phyloP scores from a whole-genome alignment of 2,113 vertebrate species.

The Sorex fumeus region DNA sequence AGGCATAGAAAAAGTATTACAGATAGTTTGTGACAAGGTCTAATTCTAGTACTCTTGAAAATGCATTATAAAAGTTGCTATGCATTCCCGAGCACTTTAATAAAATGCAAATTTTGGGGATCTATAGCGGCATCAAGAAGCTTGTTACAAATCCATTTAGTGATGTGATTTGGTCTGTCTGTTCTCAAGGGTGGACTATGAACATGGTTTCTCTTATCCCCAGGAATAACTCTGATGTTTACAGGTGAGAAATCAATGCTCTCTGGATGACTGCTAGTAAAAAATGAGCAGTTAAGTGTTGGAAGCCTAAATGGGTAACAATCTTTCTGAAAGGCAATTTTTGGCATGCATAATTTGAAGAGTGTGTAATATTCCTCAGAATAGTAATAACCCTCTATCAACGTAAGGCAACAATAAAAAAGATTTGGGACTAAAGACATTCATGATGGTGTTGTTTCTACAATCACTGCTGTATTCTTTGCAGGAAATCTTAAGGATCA shows the following conservation, averaged over 20 bases:
- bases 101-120: slow-evolving; percentile 16
- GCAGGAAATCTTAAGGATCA: background rate
- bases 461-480: background rate
- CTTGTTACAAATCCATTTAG: background rate
- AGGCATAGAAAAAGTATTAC: background rate
- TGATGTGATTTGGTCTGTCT: slow-evolving; percentile 31
- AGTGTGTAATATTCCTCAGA: background rate
- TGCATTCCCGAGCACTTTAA: slow-evolving; percentile 9
- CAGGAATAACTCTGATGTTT: background rate
- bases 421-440: background rate
- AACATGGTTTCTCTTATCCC: background rate
- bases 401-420: background rate
- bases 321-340: slow-evolving; percentile 29
- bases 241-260: background rate
- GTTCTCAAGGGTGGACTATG: background rate
- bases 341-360: background rate
- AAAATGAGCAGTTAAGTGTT: slow-evolving; percentile 4
- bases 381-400: background rate
- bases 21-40: background rate
- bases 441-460: slow-evolving; percentile 13
- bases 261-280: background rate
- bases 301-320: slow-evolving; percentile 13
- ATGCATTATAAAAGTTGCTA: background rate
- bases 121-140: background rate
- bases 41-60: slow-evolving; percentile 21